Conservation (phyloP, 2,888 invertebrate genomes). For the Scrobipalpa costella region DNA sequence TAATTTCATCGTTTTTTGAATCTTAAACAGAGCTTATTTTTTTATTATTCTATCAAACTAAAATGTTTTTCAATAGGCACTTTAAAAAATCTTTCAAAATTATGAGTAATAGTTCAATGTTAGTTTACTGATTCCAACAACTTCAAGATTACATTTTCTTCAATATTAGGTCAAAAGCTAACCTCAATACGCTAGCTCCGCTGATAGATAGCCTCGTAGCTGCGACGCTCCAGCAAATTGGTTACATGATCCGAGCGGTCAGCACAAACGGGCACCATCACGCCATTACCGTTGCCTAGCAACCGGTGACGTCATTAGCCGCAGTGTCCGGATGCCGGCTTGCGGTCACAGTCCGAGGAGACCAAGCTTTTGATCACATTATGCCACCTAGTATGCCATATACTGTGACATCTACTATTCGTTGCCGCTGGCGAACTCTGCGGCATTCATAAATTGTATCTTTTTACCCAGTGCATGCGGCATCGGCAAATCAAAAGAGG, state of each 20-base stretch:
- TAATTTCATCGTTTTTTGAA: conserved; percentile 9
- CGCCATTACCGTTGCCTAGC: conserved; percentile 14
- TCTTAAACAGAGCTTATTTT: neutral
- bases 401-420: no score
- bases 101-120: no score
- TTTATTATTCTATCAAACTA: neutral
- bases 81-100: neutral
- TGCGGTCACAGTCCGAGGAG: conserved; percentile 4
- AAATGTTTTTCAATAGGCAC: neutral
- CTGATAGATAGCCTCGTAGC: neutral
- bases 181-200: neutral
- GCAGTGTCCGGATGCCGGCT: conserved; percentile 11
- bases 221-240: neutral
- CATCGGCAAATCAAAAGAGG: no score
- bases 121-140: no score
- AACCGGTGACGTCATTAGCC: conserved; percentile 18
- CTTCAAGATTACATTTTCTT: no score
- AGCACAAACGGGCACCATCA: neutral
- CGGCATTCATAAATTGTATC: no score
- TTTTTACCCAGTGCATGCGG: no score
- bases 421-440: no score
- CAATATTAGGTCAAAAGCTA: neutral
- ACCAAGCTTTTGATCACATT: neutral
- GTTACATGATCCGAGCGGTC: neutral
- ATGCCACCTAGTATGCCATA: neutral